A percentile compares a stretch with the other conserved stretches of the same genome.
These are phyloP conservation scores for Carassius auratus DNA, from an alignment of 2,113 vertebrate species.

Conservation along the genomic window DNA sequence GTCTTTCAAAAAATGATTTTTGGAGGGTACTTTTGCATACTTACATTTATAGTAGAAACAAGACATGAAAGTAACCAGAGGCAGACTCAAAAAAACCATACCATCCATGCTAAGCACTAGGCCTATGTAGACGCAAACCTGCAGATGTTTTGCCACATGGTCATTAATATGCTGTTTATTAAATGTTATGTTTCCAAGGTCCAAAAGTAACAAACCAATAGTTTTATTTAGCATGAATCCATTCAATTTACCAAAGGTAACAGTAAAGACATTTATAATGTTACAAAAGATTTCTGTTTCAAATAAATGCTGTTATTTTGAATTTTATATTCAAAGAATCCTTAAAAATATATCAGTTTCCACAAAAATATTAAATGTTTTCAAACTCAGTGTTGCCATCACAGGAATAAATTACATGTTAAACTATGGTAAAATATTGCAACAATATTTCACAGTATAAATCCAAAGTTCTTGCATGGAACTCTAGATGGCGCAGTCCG, in stretches of 20 bases:
- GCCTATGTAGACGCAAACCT: background rate
- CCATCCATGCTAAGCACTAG: background rate
- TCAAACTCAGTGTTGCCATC: background rate
- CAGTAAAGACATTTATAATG: too few relatives aligned
- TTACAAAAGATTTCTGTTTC: too few relatives aligned
- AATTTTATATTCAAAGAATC: too few relatives aligned
- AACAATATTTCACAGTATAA: too few relatives aligned
- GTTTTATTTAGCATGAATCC: too few relatives aligned
- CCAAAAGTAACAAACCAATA: background rate
- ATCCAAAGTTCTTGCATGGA: too few relatives aligned
- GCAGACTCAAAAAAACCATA: background rate
- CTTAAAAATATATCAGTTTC: too few relatives aligned
- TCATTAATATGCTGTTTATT: conserved; percentile 17
- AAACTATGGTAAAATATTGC: too few relatives aligned
- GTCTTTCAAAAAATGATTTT: background rate
- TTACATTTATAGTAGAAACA: background rate
- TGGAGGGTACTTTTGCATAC: background rate
- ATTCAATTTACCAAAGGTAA: too few relatives aligned
- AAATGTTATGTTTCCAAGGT: background rate
- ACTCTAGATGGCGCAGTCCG: too few relatives aligned
- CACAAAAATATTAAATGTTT: too few relatives aligned
- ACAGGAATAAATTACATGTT: background rate
- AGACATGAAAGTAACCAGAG: background rate
- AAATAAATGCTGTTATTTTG: too few relatives aligned
- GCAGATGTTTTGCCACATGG: conserved; percentile 13